A percentile compares a stretch with the other conserved stretches of the same genome.
Evolutionary conservation across 2,113 vertebrate genomes (phyloP).

Genomic region (Macquaria ambigua): DNA sequence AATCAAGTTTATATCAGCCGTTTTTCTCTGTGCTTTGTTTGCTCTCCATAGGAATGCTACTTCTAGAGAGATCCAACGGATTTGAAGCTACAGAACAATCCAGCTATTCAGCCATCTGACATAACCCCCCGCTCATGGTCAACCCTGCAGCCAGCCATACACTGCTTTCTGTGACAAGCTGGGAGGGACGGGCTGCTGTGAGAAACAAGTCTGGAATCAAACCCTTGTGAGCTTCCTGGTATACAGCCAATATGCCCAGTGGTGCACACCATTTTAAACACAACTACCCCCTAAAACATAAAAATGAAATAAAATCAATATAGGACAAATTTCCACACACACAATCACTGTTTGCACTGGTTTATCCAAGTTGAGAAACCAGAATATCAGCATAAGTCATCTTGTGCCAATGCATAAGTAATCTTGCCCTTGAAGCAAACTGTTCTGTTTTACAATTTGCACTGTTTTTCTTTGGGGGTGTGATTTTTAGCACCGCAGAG

Average conservation of each 20-base stretch:
- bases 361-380: neutral
- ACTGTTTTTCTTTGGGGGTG: neutral
- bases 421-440: neutral
- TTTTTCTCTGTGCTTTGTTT: constrained; percentile 46
- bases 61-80: constrained; percentile 51
- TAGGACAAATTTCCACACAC: neutral
- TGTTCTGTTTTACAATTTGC: neutral
- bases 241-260: neutral
- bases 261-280: neutral
- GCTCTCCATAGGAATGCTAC: constrained; percentile 52
- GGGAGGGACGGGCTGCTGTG: constrained; percentile 3
- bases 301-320: neutral
- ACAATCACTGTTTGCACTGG: neutral
- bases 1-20: neutral
- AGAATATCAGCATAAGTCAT: neutral
- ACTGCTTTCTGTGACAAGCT: constrained; percentile 52
- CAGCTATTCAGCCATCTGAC: constrained; percentile 60
- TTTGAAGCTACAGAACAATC: constrained; percentile 70
- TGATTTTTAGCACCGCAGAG: neutral
- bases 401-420: neutral
- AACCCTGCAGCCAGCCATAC: constrained; percentile 44
- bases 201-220: constrained; percentile 46
- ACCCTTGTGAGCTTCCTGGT: constrained; percentile 13
- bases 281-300: neutral
- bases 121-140: constrained; percentile 28